A percentile compares a stretch with the other conserved stretches of the same genome.
Evolutionary conservation across 1,140 invertebrate species (phyloP).

Genomic region (Holotrichia oblita): DNA sequence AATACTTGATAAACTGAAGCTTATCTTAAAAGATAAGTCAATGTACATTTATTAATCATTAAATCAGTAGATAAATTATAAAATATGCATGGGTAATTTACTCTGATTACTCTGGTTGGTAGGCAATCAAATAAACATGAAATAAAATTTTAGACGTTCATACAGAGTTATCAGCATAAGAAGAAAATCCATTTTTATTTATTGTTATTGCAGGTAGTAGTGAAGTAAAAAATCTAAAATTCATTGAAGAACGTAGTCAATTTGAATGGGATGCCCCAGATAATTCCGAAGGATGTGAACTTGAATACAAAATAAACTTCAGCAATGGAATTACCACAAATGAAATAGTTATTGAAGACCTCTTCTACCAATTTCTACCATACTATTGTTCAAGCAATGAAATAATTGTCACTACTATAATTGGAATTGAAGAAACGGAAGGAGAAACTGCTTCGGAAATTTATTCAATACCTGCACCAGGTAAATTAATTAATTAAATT

Average conservation of each 20-base stretch:
- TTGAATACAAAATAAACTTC: not conserved
- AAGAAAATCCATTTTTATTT: not conserved
- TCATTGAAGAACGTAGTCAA: not conserved
- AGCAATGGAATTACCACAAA: not conserved
- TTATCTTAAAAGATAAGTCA: no score
- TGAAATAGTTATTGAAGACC: not conserved
- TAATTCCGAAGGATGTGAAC: not conserved
- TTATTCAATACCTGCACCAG: not conserved
- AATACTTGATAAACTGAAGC: no score
- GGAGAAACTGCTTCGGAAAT: not conserved
- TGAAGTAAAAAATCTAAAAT: not conserved
- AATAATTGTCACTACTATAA: constrained; percentile 6
- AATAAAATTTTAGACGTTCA: no score
- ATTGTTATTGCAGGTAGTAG: not conserved
- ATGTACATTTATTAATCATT: no score
- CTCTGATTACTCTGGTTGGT: no score
- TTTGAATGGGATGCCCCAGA: not conserved
- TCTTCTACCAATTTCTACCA: not conserved
- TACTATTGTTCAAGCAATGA: not conserved
- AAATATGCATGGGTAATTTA: no score
- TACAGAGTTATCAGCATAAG: not conserved
- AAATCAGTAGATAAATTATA: not conserved
- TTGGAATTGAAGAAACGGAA: not conserved
- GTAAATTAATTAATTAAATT: not conserved
- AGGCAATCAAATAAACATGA: no score